A percentile compares a stretch with the other conserved stretches of the same genome.
These are phyloP conservation scores for Phenganax marumi DNA, from an alignment of 92 coral and sea anemone genomes.

Conservation along the genomic window DNA sequence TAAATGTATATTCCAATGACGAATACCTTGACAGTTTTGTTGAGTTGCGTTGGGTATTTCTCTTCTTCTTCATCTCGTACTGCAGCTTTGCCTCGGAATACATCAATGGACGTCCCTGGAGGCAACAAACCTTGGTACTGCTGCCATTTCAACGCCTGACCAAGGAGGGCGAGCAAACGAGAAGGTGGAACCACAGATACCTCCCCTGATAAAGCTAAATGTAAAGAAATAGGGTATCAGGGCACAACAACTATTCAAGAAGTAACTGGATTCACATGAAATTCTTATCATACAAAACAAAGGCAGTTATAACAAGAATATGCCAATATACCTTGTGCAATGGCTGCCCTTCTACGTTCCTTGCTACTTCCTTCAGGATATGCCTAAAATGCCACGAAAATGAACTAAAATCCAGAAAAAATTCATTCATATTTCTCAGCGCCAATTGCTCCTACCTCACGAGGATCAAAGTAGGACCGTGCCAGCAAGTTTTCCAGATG, in stretches of 20 bases:
- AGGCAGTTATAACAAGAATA: neutral
- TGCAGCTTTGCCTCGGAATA: constrained; percentile 97
- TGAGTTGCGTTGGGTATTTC: constrained; percentile 84
- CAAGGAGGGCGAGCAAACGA: constrained; percentile 85
- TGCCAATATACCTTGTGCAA: constrained; percentile 80
- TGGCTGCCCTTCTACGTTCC: constrained; percentile 96
- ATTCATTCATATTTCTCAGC: neutral
- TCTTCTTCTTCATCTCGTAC: constrained; percentile 98
- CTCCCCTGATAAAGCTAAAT: constrained; percentile 86
- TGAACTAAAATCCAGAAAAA: neutral
- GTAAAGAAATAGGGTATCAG: neutral
- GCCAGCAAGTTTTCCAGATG: constrained; percentile 97
- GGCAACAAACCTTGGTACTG: constrained; percentile 97
- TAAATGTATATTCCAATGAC: neutral
- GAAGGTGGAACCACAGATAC: constrained; percentile 99
- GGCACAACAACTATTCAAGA: neutral
- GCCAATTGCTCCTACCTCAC: constrained; percentile 66
- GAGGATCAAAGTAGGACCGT: constrained; percentile 89
- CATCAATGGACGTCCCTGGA: constrained; percentile 96
- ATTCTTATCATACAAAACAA: neutral
- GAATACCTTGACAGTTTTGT: constrained; percentile 85
- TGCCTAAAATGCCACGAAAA: constrained; percentile 58
- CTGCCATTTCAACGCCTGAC: constrained; percentile 99
- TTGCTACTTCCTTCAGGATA: constrained; percentile 99
- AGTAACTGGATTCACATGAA: neutral